Conservation (phyloP, 2,797 vertebrate species). For the Melopsittacus undulatus region DNA sequence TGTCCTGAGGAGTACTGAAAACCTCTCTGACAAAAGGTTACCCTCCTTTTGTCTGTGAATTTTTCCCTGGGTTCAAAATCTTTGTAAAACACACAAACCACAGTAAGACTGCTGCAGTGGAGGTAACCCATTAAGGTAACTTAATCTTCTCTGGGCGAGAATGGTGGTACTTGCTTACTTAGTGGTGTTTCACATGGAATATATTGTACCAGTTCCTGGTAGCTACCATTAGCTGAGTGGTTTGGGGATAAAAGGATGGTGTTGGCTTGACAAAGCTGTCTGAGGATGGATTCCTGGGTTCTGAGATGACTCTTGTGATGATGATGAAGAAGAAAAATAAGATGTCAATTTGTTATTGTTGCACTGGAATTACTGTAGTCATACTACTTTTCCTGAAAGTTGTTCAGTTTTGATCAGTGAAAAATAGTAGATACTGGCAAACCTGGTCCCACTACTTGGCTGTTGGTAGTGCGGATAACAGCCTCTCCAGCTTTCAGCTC, state of each 20-base stretch:
- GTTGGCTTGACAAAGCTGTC: background rate
- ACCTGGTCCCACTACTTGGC: background rate
- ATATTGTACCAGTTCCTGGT: background rate
- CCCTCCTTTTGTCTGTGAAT: background rate
- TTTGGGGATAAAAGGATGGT: background rate
- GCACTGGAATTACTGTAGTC: background rate
- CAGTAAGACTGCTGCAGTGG: background rate
- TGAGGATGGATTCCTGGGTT: background rate
- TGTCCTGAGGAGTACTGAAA: background rate
- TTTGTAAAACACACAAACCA: background rate
- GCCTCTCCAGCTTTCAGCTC: background rate
- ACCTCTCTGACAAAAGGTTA: background rate
- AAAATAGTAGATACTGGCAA: background rate
- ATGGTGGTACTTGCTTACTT: background rate
- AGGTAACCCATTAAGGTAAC: background rate
- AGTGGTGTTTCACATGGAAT: background rate
- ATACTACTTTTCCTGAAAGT: background rate
- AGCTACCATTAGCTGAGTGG: background rate
- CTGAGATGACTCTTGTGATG: background rate
- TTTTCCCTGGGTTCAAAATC: background rate
- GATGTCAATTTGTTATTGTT: background rate
- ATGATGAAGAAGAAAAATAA: background rate
- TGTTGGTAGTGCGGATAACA: background rate
- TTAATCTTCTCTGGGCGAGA: rapidly evolving
- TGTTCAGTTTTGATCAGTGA: background rate